phyloP scores from a whole-genome alignment of 2,888 invertebrate species.

The Tubiluchus corallicola region DNA sequence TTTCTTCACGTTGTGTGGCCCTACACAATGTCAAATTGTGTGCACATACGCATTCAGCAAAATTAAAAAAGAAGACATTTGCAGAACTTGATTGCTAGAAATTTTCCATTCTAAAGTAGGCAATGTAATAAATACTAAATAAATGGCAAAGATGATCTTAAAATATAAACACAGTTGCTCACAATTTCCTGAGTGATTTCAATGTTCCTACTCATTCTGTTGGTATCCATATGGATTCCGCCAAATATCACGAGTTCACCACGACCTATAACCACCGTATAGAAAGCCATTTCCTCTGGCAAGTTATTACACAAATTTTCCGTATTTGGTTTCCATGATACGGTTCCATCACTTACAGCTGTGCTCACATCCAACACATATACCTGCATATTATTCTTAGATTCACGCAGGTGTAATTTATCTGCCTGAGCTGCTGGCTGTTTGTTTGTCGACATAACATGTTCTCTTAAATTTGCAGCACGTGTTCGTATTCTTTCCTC shows the following conservation, averaged over 20 bases:
- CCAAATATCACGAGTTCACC: constrained; percentile 88
- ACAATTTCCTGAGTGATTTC: constrained; percentile 13
- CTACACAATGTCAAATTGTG: too few species aligned
- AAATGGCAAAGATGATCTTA: too few species aligned
- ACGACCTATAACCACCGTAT: constrained; percentile 68
- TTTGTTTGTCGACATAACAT: constrained; percentile 26
- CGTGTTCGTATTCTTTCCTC: constrained; percentile 34
- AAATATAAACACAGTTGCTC: neutral
- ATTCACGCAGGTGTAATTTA: constrained; percentile 1
- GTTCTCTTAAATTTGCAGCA: constrained; percentile 6
- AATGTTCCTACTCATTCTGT: constrained; percentile 18
- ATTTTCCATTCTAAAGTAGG: too few species aligned
- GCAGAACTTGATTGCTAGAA: too few species aligned
- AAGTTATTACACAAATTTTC: constrained; percentile 18
- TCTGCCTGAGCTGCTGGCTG: constrained; percentile 10
- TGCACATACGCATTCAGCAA: too few species aligned
- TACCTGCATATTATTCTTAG: constrained; percentile 49
- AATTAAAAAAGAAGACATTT: too few species aligned
- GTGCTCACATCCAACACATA: constrained; percentile 63
- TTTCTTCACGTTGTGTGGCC: too few species aligned
- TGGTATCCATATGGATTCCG: constrained; percentile 44
- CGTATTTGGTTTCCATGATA: constrained; percentile 28
- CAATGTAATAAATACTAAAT: too few species aligned
- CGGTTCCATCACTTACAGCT: constrained; percentile 29
- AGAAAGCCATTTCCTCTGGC: constrained; percentile 75